Base-by-base conservation (phyloP, 2,797 vertebrate genomes). In the Danio albolineatus region DNA sequence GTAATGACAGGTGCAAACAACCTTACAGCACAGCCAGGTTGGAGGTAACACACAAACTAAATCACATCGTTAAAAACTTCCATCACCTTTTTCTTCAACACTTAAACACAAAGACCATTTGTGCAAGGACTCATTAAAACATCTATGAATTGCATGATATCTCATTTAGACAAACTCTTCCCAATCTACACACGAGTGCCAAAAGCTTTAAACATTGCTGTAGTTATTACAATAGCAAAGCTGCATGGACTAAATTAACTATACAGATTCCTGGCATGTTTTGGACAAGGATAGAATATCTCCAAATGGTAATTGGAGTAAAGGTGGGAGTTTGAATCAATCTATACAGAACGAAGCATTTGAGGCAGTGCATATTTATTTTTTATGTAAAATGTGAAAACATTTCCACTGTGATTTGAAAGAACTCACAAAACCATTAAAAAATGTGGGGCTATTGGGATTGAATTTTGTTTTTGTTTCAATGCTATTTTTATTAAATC, bases 1-100 rank as follows among this genome's bases (percentile, higher is more conserved):
- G 87, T 83, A 88, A 88, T 84, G 83, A 89, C 62, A 82, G 87
- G 86, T 90, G 89, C 89, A 91, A 91, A 88, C 46, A 86, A 82
- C 85, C 73, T 89, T 80, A 83, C 61, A 73, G 59, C 84, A 87
- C 88, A 85, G 36, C 86, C 64, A 80, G 69, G 69, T 78, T 79
- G 64, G 85, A 85, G 73, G 78, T 87, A 82, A 41, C 4, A 70
- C 66, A 72, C 51, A 84, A 62, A 48, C n/a, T n/a, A n/a, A n/a
- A 41, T 60, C 77, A 79, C 53, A 71, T 62, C 48, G 48, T 28
- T 38, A 59, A 73, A 74, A 73, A 77, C 48, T 49, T 77, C 39
- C 65, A 70, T 51, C 64, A 8, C 38, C 39, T 43, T 8, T 65
- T 66, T 49, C 76, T 72, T 39, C 60, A 36, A 71, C 53, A 19